Evolutionary conservation across 2,888 invertebrate genomes (phyloP), one percentile per base, ranked within the genome.

Genomic region (Nesidiocoris tenuis): DNA sequence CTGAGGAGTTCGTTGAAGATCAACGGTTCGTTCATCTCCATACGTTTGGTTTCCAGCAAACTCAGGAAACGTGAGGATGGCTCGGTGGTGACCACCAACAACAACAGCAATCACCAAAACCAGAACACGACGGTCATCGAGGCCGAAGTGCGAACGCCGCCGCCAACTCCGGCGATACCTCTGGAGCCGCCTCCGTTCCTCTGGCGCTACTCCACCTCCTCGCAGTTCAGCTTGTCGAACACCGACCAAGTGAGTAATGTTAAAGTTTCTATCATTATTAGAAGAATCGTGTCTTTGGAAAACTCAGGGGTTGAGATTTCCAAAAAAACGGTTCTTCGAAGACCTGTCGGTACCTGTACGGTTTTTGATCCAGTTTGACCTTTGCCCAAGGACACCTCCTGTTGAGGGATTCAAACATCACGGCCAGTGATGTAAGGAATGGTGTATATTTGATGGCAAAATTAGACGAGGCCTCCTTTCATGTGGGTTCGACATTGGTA

Each of bases 31-130:
- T 89, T 93, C 90, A 91, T 91, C 86, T 92, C 93, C 85, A 91
- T 93, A 85, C 93, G 93, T 86, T 90, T 93, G 90, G 93, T 93
- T 86, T 92, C 92, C 89, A 93, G 92, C 86, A 93, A 93, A 87
- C 88, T 93, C 86, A 88, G 92, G 83, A 93, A 93, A 86, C 89
- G 93, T 81, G 93, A 93, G 85, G 93, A 92, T 84, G 89, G 80
- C 79, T 77, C 80, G 56, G 79, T 81, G 70, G 80, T 79, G 75
- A 80, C 81, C 68, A 76, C 79, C 79, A 80, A 80, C 79, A 79
- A 77, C 76, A 78, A 75, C 79, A 76, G 77, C 79, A 80, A 79
- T 79, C n/a, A n/a, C n/a, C n/a, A n/a, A n/a, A 79, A 72, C 77
- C 77, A 78, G 79, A 67, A 77, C 80, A 74, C 77, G 75, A 22